Evolutionary conservation across 2,888 invertebrate species (phyloP).

Genomic region (Stramonita haemastoma): DNA sequence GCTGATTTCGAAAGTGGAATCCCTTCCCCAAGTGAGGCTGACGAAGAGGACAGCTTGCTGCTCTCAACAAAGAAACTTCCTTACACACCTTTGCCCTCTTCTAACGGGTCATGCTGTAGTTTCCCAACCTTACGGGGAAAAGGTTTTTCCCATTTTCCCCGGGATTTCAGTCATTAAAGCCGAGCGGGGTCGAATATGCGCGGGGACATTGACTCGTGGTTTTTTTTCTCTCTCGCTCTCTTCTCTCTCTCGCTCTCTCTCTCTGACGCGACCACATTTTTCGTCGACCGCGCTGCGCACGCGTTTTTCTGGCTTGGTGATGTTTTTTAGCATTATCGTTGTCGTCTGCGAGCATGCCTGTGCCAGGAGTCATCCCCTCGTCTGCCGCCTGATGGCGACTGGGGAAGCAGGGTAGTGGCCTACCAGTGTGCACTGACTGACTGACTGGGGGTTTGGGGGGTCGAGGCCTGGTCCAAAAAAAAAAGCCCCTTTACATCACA

Average conservation of each 20-base stretch:
- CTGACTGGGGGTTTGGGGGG: too few relatives aligned
- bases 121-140: not conserved
- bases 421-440: not conserved
- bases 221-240: not conserved
- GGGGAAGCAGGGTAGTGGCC: too few relatives aligned
- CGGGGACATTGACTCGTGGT: not conserved
- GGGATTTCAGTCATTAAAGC: not conserved
- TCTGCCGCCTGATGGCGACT: not conserved
- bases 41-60: too few relatives aligned
- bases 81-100: too few relatives aligned
- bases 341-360: not conserved
- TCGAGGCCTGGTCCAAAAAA: too few relatives aligned
- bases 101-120: not conserved
- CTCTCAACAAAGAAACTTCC: too few relatives aligned
- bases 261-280: not conserved
- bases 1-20: slow-evolving; percentile 13
- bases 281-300: slow-evolving; percentile 4
- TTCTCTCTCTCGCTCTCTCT: not conserved
- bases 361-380: not conserved
- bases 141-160: not conserved
- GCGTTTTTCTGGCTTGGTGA: not conserved
- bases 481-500: too few relatives aligned
- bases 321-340: not conserved
- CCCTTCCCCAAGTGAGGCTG: not conserved
- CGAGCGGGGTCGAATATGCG: not conserved